These are phyloP conservation scores for Drosophila heteroneura DNA, from an alignment of 2,888 invertebrate genomes.

Conservation along the genomic window DNA sequence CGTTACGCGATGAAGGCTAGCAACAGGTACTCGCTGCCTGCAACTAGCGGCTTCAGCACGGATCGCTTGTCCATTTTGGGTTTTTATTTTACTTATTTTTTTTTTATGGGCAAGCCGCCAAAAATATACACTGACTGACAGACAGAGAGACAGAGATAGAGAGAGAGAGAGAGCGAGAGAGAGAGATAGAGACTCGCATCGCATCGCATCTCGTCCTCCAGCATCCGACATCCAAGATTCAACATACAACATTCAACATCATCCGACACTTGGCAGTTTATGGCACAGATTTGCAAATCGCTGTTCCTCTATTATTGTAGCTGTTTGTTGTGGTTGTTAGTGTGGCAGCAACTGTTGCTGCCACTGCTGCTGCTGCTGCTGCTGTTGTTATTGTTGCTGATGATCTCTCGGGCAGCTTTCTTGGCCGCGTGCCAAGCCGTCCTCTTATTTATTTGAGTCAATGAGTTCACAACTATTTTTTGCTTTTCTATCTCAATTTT, in stretches of 20 bases:
- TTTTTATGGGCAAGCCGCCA: constrained; percentile 53
- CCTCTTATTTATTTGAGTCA: constrained; percentile 80
- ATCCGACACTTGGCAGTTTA: constrained; percentile 79
- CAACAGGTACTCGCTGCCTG: constrained; percentile 47
- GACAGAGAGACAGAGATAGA: neutral
- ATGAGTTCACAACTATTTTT: constrained; percentile 78
- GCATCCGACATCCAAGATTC: constrained; percentile 19
- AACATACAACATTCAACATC: constrained; percentile 59
- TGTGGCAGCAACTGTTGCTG: constrained; percentile 47
- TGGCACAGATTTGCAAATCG: constrained; percentile 81
- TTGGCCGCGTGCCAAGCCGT: constrained; percentile 70
- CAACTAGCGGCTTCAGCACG: neutral
- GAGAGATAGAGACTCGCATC: constrained; percentile 13
- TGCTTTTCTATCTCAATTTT: constrained; percentile 22
- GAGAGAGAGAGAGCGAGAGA: constrained; percentile 8
- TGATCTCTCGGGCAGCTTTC: constrained; percentile 42
- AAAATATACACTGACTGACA: constrained; percentile 33
- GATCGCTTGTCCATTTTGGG: constrained; percentile 72
- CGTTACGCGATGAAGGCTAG: constrained; percentile 67
- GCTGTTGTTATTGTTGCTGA: constrained; percentile 71
- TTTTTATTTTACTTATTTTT: constrained; percentile 50
- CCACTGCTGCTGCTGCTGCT: constrained; percentile 2
- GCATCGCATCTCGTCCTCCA: constrained; percentile 25
- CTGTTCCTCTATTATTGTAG: constrained; percentile 74
- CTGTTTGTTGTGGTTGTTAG: constrained; percentile 74